Conservation (phyloP, 2,888 invertebrate species). For the Oscheius sp. region DNA sequence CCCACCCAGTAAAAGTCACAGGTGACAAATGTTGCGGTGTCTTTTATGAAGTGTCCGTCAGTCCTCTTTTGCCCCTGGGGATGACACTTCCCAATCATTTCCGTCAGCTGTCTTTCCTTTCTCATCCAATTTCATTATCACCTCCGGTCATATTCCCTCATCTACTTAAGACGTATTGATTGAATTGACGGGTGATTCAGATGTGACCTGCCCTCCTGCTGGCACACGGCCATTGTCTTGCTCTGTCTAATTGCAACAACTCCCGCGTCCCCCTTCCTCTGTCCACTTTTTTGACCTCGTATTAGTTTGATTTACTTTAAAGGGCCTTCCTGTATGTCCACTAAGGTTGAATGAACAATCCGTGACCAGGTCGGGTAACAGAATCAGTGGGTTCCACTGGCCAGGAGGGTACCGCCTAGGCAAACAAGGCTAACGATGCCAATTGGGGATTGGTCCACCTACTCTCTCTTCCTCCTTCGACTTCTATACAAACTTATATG, state of each 20-base stretch:
- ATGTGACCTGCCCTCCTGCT: conserved; percentile 10
- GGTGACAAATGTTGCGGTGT: no score
- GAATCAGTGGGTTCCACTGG: neutral
- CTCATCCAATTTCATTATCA: conserved; percentile 7
- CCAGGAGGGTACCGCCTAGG: conserved; percentile 24
- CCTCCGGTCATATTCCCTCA: neutral
- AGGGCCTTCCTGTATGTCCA: no score
- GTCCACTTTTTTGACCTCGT: conserved; percentile 4
- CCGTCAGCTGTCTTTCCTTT: neutral
- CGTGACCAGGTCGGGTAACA: conserved; percentile 19
- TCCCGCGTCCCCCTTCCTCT: neutral
- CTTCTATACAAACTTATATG: neutral
- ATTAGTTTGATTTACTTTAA: neutral
- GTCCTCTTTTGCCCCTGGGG: neutral
- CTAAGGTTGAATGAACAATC: neutral
- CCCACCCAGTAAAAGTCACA: no score
- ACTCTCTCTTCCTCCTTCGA: neutral
- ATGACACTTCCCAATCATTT: conserved; percentile 11
- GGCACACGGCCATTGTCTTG: conserved; percentile 8
- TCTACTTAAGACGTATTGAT: neutral
- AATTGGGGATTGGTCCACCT: conserved; percentile 19
- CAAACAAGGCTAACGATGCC: conserved; percentile 31
- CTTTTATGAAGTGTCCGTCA: no score
- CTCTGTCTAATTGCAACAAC: conserved; percentile 23
- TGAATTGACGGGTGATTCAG: conserved; percentile 24